Evolutionary conservation across 1,140 invertebrate genomes (phyloP), one percentile per base, ranked within the genome.

Genomic region (Oedothorax gibbosus): DNA sequence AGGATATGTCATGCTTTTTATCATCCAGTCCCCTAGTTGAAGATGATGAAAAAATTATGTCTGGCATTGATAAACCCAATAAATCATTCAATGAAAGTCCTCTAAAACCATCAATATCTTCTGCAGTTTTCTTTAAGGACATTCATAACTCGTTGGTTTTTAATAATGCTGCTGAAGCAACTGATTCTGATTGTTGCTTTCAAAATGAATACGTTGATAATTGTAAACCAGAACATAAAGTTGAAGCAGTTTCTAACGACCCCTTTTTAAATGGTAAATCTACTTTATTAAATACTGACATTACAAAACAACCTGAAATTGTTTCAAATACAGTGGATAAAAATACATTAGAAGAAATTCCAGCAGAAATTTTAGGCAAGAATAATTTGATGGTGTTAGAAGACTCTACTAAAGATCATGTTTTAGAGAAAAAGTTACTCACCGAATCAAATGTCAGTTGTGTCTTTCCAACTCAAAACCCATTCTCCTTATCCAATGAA

Each of bases 1-100:
- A 53, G 18, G 21, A 71, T 8, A 71, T 53, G 69, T 53, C 69
- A 53, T 71, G 69, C 12, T 71, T 71, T 10, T 18, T 53, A 51
- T 71, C 69, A 2, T 71, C n/a, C 11, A 20, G 20, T 54, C 20
- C 54, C 4, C 9, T 71, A 9, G n/a, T 18, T 71, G n/a, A 10
- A 3, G 69, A 54, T n/a, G 50, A 71, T 8, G 69, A 51, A 15
- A 15, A 53, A 53, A 18, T 53, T 53, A n/a, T n/a, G 35, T 35
- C 35, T 1, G 35, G 5, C 35, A 35, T 35, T 35, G 35, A 35
- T 35, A 35, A 35, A 35, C 35, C 35, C 35, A 35, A 2, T 1
- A 2, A 2, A 35, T 35, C 35, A 35, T 2, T 35, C 35, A 35
- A 35, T 18, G n/a, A 53, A n/a, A 9, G 15, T 11, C 51, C 18